Conservation (phyloP, 2,888 invertebrate species). For the Melanostoma scalare region DNA sequence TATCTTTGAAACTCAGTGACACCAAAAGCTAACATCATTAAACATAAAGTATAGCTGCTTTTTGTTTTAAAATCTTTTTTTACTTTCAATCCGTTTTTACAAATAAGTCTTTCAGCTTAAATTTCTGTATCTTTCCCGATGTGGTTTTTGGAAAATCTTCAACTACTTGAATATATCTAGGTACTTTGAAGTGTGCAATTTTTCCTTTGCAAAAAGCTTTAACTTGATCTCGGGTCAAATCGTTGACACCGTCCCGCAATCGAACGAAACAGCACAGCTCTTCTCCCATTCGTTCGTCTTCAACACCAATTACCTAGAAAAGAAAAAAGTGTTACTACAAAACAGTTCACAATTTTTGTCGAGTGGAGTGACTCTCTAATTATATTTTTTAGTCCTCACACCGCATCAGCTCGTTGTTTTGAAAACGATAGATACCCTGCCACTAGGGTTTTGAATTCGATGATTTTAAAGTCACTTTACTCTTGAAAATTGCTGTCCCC, state of each 20-base stretch:
- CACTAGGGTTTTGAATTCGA: too few relatives aligned
- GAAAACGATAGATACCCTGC: too few relatives aligned
- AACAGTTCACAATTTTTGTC: too few relatives aligned
- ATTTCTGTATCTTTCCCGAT: conserved; percentile 91
- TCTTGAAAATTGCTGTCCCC: too few relatives aligned
- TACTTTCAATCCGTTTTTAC: not conserved
- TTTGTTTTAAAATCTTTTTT: too few relatives aligned
- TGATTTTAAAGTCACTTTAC: too few relatives aligned
- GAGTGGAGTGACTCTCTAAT: too few relatives aligned
- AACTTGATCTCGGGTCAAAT: conserved; percentile 84
- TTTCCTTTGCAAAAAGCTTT: conserved; percentile 86
- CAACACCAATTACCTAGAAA: conserved; percentile 85
- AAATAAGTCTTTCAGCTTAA: conserved; percentile 82
- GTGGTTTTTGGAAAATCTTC: conserved; percentile 89
- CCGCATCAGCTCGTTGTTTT: too few relatives aligned
- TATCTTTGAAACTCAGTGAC: too few relatives aligned
- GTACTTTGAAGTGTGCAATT: conserved; percentile 91
- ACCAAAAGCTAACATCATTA: too few relatives aligned
- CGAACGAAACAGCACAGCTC: conserved; percentile 87
- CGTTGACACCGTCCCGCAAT: conserved; percentile 82
- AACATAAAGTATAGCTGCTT: too few relatives aligned
- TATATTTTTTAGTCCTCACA: too few relatives aligned
- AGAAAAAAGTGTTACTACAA: not conserved
- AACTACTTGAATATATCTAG: conserved; percentile 86
- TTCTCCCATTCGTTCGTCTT: conserved; percentile 88